These are phyloP conservation scores for Drosophila picticornis DNA, from an alignment of 2,888 invertebrate species.

Conservation along the genomic window DNA sequence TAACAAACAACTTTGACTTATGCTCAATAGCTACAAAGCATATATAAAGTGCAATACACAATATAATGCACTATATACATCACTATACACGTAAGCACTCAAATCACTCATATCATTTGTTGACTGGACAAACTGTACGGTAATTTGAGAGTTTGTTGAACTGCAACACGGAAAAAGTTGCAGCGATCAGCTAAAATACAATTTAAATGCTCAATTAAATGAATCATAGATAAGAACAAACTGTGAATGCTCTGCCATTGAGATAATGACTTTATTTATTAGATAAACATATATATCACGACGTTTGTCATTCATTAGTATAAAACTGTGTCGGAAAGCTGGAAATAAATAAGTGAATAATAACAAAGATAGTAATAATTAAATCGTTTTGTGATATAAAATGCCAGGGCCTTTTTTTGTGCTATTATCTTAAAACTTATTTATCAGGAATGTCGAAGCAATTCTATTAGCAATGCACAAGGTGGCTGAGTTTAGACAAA, in stretches of 20 bases:
- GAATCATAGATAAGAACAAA: not conserved
- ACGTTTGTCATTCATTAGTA: not conserved
- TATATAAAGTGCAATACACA: not conserved
- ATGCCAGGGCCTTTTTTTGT: not conserved
- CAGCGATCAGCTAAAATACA: constrained; percentile 56
- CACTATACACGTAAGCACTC: not conserved
- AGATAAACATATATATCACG: not conserved
- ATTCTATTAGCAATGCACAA: not conserved
- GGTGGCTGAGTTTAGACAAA: not conserved
- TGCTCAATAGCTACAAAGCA: not conserved
- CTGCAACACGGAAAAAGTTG: constrained; percentile 57
- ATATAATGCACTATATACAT: not conserved
- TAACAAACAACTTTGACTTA: constrained; percentile 19
- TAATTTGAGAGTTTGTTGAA: constrained; percentile 77
- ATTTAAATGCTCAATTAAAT: not conserved
- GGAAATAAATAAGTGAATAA: not conserved
- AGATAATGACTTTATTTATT: not conserved
- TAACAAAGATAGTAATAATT: not conserved
- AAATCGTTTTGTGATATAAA: not conserved
- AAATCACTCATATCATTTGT: constrained; percentile 18
- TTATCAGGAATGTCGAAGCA: not conserved
- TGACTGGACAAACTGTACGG: constrained; percentile 41
- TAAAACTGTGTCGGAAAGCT: not conserved
- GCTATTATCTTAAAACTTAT: not conserved
- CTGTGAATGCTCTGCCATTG: constrained; percentile 22